These are phyloP conservation scores for Tetragnatha montana DNA, from an alignment of 2,888 invertebrate species.

Conservation along the genomic window DNA sequence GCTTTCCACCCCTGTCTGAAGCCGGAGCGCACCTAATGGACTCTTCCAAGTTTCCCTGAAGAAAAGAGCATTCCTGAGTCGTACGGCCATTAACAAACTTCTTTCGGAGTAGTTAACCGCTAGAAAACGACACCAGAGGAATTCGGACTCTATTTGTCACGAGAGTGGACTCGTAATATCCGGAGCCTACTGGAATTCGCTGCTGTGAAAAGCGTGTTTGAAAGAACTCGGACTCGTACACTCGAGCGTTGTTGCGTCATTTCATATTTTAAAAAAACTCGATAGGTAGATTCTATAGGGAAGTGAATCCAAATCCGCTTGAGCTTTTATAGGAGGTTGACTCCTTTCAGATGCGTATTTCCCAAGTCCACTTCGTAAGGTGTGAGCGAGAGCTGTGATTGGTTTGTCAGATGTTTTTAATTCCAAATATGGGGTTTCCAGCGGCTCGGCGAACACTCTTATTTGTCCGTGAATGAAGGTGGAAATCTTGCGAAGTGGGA, in stretches of 20 bases:
- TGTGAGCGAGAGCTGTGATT: too few relatives aligned
- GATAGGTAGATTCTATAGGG: neutral
- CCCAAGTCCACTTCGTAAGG: too few relatives aligned
- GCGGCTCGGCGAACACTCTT: too few relatives aligned
- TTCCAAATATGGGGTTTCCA: too few relatives aligned
- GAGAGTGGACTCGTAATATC: neutral
- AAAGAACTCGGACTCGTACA: neutral
- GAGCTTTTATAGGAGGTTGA: neutral
- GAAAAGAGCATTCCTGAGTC: constrained; percentile 17
- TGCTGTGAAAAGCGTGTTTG: neutral
- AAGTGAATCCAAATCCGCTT: neutral
- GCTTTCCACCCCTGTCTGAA: constrained; percentile 62
- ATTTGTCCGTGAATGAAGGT: too few relatives aligned
- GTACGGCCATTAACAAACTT: constrained; percentile 11
- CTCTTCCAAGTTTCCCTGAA: neutral
- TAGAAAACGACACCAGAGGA: constrained; percentile 5
- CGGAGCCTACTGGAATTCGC: neutral
- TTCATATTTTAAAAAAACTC: neutral
- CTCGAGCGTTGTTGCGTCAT: neutral
- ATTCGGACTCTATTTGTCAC: neutral
- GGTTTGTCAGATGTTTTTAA: too few relatives aligned
- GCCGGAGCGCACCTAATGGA: neutral
- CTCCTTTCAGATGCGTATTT: neutral
- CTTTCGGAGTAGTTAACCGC: neutral
- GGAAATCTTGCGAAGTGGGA: too few relatives aligned